A percentile compares a stretch with the other conserved stretches of the same genome.
These are phyloP conservation scores for Saiga tatarica DNA, from an alignment of 2,113 vertebrate genomes.

Conservation along the genomic window DNA sequence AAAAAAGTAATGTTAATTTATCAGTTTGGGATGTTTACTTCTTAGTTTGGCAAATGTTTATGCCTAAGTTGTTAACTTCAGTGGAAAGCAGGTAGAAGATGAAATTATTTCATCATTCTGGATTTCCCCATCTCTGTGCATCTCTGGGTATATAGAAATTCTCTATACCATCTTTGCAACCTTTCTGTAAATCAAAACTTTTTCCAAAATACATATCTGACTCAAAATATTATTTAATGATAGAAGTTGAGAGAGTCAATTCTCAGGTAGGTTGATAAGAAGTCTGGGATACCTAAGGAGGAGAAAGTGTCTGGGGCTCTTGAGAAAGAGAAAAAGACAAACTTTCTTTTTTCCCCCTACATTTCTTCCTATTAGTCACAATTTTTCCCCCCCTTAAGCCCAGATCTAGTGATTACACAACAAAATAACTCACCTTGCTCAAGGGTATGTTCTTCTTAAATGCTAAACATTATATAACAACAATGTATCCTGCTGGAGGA, in stretches of 20 bases:
- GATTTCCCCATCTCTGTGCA: background rate
- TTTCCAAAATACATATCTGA: background rate
- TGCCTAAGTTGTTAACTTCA: constrained; percentile 25
- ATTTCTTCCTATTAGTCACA: background rate
- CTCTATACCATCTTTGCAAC: background rate
- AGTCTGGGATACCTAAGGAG: background rate
- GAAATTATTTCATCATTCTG: background rate
- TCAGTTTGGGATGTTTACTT: constrained; percentile 19
- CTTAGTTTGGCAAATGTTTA: background rate
- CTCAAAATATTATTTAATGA: background rate
- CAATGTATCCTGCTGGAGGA: background rate
- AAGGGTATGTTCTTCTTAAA: background rate
- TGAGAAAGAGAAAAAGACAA: background rate
- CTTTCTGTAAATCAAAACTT: constrained; percentile 4
- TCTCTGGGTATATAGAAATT: background rate
- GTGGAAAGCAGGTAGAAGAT: background rate
- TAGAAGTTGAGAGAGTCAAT: background rate
- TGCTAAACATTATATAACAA: background rate
- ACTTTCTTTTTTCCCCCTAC: background rate
- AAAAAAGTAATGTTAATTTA: background rate
- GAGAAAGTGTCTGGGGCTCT: background rate
- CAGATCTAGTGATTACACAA: background rate
- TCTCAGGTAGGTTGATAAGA: background rate
- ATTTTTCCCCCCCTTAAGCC: background rate
- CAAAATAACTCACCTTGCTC: background rate